Evolutionary conservation across 2,113 vertebrate genomes (phyloP), one percentile per base, ranked within the genome.

Genomic region (Rallus limicola): DNA sequence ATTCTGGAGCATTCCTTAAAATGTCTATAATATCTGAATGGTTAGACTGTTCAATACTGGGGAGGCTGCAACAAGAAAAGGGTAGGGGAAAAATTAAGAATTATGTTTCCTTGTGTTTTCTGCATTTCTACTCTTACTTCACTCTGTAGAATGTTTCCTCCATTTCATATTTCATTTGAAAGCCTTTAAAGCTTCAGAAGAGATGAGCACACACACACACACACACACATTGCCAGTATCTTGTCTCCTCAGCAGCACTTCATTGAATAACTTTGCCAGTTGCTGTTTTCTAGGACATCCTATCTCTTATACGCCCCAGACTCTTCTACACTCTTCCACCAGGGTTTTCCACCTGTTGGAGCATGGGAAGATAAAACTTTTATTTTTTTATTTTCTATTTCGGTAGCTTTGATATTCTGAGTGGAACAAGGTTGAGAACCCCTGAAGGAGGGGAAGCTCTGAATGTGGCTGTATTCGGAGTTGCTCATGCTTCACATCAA

Each of bases 401-500:
- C 53, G 24, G 38, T 48, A 68, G 31, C 64, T 95, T 93, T 96
- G 80, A 68, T 92, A 65, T 90, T 90, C 80, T 82, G 86, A 88
- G n/a, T 62, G 59, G 24, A 82, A 64, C 72, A 88, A 91, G 60
- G 36, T 90, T 88, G 85, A 89, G 93, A 96, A 92, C 44, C 36
- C 83, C 77, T 85, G 69, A 86, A 95, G 93, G 76, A 93, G 29
- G 26, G 62, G 80, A 88, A 94, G 62, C 38, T 86, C 58, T 82
- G 44, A 76, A 82, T 88, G 77, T 80, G 89, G 31, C 84, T 95
- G 55, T 68, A 79, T 36, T 78, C 84, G 58, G 92, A 95, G 92
- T 36, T 86, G 81, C 58, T 90, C 58, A 92, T 89, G 86, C 86
- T 95, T 94, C 92, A 59, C 91, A 96, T 94, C 65, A 91, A 82